Evolutionary conservation across 1,140 invertebrate genomes (phyloP).

Genomic region (Zophobas morio): DNA sequence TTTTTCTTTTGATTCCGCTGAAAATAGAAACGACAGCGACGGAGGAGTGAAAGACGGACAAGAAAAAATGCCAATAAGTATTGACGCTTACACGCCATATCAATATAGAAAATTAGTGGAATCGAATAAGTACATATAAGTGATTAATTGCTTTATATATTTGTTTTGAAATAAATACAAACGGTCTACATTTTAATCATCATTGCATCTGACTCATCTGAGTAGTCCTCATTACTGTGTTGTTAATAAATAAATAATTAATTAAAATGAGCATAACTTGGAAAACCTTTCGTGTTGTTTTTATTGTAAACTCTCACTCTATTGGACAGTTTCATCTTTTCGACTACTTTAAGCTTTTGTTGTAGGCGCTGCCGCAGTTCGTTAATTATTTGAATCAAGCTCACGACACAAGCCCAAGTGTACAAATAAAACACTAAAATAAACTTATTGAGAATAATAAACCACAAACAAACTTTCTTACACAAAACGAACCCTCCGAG

Average conservation of each 20-base stretch:
- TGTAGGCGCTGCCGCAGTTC: slow-evolving; percentile 18
- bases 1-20: slow-evolving; percentile 21
- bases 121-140: slow-evolving; percentile 13
- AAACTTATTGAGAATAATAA: not conserved
- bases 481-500: slow-evolving; percentile 43
- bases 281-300: slow-evolving; percentile 4
- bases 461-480: slow-evolving; percentile 26
- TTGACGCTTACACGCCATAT: slow-evolving; percentile 25
- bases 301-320: not conserved
- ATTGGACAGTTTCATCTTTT: slow-evolving; percentile 10
- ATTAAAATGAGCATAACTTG: slow-evolving; percentile 24
- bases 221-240: slow-evolving; percentile 9
- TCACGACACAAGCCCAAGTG: slow-evolving; percentile 21
- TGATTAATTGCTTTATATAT: slow-evolving; percentile 4
- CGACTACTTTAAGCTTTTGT: slow-evolving; percentile 27
- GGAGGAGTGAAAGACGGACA: slow-evolving; percentile 12
- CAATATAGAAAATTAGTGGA: slow-evolving; percentile 13
- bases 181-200: not conserved
- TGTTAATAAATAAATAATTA: slow-evolving; percentile 35
- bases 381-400: slow-evolving; percentile 43
- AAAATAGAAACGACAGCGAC: slow-evolving; percentile 14
- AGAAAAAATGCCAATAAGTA: slow-evolving; percentile 13
- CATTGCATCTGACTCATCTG: not conserved
- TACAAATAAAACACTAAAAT: slow-evolving; percentile 41
- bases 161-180: slow-evolving; percentile 7